Evolutionary conservation across 2,888 invertebrate genomes (phyloP).

Genomic region (Iselma pallidipennis): DNA sequence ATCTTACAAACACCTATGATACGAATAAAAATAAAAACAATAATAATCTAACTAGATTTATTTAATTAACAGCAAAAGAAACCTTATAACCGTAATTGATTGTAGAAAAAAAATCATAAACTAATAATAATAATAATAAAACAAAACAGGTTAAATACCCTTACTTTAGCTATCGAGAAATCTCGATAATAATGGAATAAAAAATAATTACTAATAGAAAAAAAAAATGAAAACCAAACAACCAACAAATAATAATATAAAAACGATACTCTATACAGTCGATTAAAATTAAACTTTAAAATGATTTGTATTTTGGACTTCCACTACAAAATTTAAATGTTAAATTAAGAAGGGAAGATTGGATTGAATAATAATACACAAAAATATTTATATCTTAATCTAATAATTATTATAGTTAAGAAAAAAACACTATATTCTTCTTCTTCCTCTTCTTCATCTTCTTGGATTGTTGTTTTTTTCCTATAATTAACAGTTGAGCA

Average conservation of each 20-base stretch:
- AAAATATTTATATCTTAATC: not conserved
- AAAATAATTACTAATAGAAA: not conserved
- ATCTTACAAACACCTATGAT: conserved; percentile 19
- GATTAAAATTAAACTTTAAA: not conserved
- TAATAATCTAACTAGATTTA: conserved; percentile 17
- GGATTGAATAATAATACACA: not conserved
- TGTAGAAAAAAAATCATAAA: conserved; percentile 14
- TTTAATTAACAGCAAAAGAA: conserved; percentile 13
- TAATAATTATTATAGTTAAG: conserved; percentile 3
- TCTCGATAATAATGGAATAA: conserved; percentile 10
- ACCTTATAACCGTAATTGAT: conserved; percentile 12
- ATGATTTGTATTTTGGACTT: not conserved
- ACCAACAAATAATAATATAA: conserved; percentile 16
- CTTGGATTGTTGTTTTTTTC: not conserved
- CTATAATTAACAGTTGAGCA: conserved; percentile 23
- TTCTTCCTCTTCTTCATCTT: not conserved
- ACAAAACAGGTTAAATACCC: conserved; percentile 26
- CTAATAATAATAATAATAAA: conserved; percentile 10
- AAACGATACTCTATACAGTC: conserved; percentile 8
- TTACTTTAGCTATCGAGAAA: conserved; percentile 20
- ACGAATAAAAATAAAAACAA: conserved; percentile 7
- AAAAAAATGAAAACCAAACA: conserved; percentile 17
- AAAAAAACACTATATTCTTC: conserved; percentile 1
- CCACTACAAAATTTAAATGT: conserved; percentile 21
- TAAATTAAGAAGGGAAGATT: conserved; percentile 11